A percentile compares a stretch with the other conserved stretches of the same genome.
phyloP scores from a whole-genome alignment of 2,797 vertebrate genomes.

The Mormyrops boulengeri region DNA sequence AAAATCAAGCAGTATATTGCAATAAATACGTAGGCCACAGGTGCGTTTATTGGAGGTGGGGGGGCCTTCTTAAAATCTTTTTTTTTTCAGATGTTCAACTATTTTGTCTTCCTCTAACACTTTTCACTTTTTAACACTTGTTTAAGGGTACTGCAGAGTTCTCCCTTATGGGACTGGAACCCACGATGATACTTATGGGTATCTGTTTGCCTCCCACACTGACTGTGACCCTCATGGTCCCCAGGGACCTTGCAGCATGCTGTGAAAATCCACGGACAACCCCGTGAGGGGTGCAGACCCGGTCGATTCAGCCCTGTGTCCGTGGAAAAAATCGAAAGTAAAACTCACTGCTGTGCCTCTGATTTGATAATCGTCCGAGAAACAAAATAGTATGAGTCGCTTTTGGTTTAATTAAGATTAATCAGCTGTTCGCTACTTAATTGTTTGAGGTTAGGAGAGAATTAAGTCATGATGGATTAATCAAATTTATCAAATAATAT shows the following conservation, averaged over 20 bases:
- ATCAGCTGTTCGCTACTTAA: not conserved
- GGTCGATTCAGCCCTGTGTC: not conserved
- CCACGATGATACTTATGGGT: not conserved
- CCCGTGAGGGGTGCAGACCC: not conserved
- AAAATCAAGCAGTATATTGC: not conserved
- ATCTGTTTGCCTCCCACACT: not conserved
- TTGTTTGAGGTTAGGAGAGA: slow-evolving; percentile 4
- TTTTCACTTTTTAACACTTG: no score
- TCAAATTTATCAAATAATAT: slow-evolving; percentile 13
- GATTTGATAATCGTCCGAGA: not conserved
- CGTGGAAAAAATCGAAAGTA: not conserved
- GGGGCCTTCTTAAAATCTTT: not conserved
- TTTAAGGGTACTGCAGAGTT: not conserved
- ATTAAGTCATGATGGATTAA: slow-evolving; percentile 8
- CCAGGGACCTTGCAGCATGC: not conserved
- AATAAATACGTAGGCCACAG: not conserved
- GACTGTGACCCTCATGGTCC: not conserved
- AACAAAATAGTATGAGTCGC: not conserved
- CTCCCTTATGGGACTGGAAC: not conserved
- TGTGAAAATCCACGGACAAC: not conserved
- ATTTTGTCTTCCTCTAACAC: not conserved
- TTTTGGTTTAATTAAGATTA: not conserved
- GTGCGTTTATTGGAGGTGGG: not conserved
- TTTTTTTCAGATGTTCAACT: not conserved
- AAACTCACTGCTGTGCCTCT: not conserved